Evolutionary conservation across 1,140 invertebrate species (phyloP).

Genomic region (Formica selysi): DNA sequence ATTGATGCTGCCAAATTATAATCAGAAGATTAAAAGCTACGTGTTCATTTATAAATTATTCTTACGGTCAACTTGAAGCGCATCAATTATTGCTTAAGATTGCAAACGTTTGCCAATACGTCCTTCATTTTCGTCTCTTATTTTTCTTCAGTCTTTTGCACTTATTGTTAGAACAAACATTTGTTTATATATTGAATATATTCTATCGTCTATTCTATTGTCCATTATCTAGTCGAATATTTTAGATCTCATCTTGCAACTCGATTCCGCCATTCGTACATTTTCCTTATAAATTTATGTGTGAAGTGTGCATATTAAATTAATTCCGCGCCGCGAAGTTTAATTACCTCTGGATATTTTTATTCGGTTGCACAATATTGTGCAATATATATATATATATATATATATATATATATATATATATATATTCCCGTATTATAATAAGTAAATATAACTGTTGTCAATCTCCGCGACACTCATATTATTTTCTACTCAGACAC

Average conservation of each 20-base stretch:
- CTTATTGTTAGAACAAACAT: neutral
- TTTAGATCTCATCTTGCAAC: neutral
- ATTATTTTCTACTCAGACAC: neutral
- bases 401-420: too few relatives aligned
- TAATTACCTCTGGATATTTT: conserved; percentile 20
- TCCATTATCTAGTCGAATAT: too few relatives aligned
- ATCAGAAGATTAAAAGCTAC: neutral
- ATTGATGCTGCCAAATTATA: conserved; percentile 4
- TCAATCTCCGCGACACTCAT: neutral
- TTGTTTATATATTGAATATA: neutral
- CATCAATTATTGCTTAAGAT: conserved; percentile 8
- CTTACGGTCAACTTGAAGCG: neutral
- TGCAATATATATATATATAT: neutral
- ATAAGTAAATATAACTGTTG: neutral
- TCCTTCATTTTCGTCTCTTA: neutral
- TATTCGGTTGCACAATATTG: neutral
- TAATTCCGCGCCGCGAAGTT: neutral
- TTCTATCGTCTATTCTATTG: too few relatives aligned
- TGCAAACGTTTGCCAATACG: neutral
- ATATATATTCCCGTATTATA: too few relatives aligned
- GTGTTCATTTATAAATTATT: neutral
- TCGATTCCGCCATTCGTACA: neutral
- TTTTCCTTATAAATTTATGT: neutral
- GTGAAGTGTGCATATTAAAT: neutral
- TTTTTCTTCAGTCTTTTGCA: neutral